Conservation (phyloP, 2,113 vertebrate species). For the Phalacrocorax carbo region DNA sequence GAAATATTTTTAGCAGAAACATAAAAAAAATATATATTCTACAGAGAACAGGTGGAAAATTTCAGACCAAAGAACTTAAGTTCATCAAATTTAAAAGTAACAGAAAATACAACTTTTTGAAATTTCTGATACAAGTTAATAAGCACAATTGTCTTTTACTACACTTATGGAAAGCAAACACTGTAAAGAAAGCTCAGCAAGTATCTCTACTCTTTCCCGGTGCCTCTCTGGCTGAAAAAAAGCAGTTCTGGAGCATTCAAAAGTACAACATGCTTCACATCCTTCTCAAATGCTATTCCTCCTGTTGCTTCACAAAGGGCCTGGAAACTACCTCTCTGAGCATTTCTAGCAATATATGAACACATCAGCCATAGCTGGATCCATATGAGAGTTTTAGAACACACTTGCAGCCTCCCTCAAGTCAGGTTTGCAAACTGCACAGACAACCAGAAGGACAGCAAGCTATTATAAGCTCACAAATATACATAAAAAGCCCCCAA, state of each 20-base stretch:
- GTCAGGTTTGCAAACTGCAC: not conserved
- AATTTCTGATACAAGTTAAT: not conserved
- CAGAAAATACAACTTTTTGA: not conserved
- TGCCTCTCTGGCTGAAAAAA: not conserved
- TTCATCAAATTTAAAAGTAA: not conserved
- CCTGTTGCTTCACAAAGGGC: not conserved
- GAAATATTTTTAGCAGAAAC: not conserved
- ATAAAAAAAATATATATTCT: not conserved
- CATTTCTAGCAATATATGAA: not conserved
- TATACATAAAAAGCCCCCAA: fast-evolving
- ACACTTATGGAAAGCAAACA: not conserved
- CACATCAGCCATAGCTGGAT: not conserved
- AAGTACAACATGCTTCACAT: not conserved
- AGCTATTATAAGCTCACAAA: not conserved
- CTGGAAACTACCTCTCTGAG: not conserved
- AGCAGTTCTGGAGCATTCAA: not conserved
- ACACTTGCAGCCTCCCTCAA: not conserved
- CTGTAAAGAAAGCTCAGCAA: not conserved
- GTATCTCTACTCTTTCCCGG: not conserved
- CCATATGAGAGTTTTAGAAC: fast-evolving
- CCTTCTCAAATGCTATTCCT: not conserved
- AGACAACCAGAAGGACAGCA: not conserved
- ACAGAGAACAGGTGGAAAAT: not conserved
- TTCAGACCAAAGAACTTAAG: not conserved
- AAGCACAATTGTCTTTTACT: not conserved